Evolutionary conservation across 1,140 invertebrate genomes (phyloP).

Genomic region (Diuraphis noxia): DNA sequence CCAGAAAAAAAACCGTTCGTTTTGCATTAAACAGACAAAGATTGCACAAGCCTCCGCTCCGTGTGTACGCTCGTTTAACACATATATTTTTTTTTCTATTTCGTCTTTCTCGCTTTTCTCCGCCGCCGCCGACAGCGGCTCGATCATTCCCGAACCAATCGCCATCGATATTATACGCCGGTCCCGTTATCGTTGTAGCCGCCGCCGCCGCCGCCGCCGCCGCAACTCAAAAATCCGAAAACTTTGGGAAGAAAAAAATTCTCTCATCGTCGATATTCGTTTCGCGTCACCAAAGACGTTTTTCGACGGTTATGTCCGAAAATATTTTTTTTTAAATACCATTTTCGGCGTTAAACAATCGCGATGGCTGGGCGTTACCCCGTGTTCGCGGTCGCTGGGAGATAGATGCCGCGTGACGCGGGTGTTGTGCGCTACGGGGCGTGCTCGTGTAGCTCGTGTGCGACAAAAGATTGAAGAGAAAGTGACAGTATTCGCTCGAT

Average conservation of each 20-base stretch:
- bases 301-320: neutral
- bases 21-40: conserved; percentile 37
- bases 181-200: neutral
- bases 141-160: conserved; percentile 15
- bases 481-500: conserved; percentile 48
- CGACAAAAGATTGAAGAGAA: conserved; percentile 45
- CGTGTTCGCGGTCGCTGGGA: neutral
- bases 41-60: conserved; percentile 44
- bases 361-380: conserved; percentile 4
- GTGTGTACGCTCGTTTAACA: neutral
- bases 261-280: neutral
- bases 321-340: neutral
- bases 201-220: neutral
- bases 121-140: neutral
- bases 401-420: conserved; percentile 27
- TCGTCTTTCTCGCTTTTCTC: conserved; percentile 14
- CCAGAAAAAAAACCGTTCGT: conserved; percentile 36
- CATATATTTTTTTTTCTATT: neutral
- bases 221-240: neutral
- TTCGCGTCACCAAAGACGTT: neutral
- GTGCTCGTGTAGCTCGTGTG: neutral
- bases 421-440: conserved; percentile 36
- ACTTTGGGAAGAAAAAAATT: neutral
- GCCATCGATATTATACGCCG: conserved; percentile 29
- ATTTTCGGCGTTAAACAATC: neutral